A percentile compares a stretch with the other conserved stretches of the same genome.
Conservation (phyloP, 2,797 vertebrate genomes). For the Chelmon rostratus region DNA sequence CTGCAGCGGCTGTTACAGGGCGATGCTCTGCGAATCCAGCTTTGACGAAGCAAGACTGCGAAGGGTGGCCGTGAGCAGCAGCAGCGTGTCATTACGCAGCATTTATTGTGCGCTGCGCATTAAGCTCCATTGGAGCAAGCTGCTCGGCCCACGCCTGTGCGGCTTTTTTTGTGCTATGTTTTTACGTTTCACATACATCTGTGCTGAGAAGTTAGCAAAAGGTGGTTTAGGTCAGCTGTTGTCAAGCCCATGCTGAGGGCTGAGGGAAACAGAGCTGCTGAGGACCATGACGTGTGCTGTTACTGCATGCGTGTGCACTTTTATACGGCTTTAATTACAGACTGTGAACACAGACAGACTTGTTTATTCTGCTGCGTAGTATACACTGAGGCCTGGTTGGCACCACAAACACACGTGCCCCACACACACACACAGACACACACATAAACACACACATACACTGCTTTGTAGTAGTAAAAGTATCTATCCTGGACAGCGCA, state of each 20-base stretch:
- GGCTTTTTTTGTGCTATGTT: conserved; percentile 37
- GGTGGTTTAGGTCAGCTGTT: conserved; percentile 73
- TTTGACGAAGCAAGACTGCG: conserved; percentile 37
- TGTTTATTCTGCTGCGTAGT: conserved; percentile 81
- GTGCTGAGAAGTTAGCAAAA: conserved; percentile 43
- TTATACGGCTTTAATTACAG: conserved; percentile 85
- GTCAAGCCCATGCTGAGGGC: conserved; percentile 68
- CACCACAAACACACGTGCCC: conserved; percentile 74
- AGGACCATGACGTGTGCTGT: conserved; percentile 76
- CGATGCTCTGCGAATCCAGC: conserved; percentile 28
- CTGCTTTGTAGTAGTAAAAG: conserved; percentile 73
- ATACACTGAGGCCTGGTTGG: conserved; percentile 76
- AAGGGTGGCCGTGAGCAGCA: conserved; percentile 30
- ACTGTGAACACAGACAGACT: conserved; percentile 80
- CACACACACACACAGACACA: conserved; percentile 45
- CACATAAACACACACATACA: conserved; percentile 38
- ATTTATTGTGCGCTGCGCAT: conserved; percentile 40
- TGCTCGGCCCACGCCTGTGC: conserved; percentile 3
- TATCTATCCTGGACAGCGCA: conserved; percentile 69
- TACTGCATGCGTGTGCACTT: conserved; percentile 81
- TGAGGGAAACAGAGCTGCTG: conserved; percentile 61
- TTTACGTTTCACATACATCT: conserved; percentile 60
- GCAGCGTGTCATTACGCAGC: conserved; percentile 51
- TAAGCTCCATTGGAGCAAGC: conserved; percentile 19
- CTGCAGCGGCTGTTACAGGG: conserved; percentile 35